These are phyloP conservation scores for Gymnocypris eckloni DNA, from an alignment of 2,797 vertebrate genomes.

Conservation along the genomic window DNA sequence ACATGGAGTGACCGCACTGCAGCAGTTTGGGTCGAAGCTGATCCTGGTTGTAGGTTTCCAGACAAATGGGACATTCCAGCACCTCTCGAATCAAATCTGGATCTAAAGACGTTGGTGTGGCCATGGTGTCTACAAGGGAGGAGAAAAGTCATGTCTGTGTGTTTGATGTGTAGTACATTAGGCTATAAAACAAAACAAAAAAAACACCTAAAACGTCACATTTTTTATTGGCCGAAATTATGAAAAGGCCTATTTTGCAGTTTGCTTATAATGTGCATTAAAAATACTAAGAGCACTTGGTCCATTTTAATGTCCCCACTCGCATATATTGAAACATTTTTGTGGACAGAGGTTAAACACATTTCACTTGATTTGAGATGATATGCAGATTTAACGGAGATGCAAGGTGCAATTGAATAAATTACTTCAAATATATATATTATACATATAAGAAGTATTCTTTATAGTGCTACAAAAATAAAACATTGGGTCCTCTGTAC, in stretches of 20 bases:
- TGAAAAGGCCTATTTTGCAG: not conserved
- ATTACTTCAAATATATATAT: not conserved
- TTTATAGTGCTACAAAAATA: not conserved
- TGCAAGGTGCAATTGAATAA: not conserved
- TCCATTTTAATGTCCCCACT: not conserved
- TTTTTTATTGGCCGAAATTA: not conserved
- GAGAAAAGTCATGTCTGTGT: constrained; percentile 14
- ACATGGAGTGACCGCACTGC: constrained; percentile 95
- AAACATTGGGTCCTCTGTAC: not conserved
- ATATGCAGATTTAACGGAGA: not conserved
- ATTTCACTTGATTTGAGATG: not conserved
- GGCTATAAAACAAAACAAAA: not conserved
- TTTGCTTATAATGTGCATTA: not conserved
- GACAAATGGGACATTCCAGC: constrained; percentile 96
- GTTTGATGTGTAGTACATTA: not conserved
- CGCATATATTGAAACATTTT: not conserved
- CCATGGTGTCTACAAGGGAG: constrained; percentile 75
- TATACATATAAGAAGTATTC: not conserved
- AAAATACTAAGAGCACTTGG: not conserved
- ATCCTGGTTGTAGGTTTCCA: constrained; percentile 94
- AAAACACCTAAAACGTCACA: not conserved
- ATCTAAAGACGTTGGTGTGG: constrained; percentile 85
- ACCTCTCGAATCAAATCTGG: constrained; percentile 93
- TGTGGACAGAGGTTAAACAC: not conserved
- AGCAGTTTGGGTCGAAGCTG: constrained; percentile 93